A percentile compares a stretch with the other conserved stretches of the same genome.
phyloP scores from a whole-genome alignment of 1,140 invertebrate species.

The Laupala kohalensis region DNA sequence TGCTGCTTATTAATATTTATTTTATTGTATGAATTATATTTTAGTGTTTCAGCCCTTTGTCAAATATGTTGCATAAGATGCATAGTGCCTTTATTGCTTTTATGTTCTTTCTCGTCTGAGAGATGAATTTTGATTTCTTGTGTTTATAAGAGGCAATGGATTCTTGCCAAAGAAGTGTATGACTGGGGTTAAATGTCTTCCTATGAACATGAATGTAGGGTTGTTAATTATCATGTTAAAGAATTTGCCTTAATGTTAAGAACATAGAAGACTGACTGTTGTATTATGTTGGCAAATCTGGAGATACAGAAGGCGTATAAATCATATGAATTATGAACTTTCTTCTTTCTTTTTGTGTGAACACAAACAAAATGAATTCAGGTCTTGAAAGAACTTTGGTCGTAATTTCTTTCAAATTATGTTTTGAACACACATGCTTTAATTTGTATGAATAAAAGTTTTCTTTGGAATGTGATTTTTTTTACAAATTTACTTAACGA shows the following conservation, averaged over 20 bases:
- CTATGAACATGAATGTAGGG: background rate
- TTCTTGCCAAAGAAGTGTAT: background rate
- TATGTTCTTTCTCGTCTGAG: background rate
- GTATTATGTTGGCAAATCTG: background rate
- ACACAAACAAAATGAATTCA: no score
- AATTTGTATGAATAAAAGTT: no score
- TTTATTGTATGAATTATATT: background rate
- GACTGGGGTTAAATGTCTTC: background rate
- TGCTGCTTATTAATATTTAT: background rate
- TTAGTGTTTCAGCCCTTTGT: background rate
- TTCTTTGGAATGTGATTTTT: no score
- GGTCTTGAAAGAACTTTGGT: no score
- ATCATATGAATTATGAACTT: no score
- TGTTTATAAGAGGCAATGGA: background rate
- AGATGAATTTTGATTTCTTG: background rate
- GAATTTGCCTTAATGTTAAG: background rate
- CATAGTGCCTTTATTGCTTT: background rate
- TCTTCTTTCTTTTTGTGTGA: no score
- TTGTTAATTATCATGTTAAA: background rate
- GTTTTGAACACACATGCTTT: no score
- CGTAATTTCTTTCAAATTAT: no score
- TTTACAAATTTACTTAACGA: no score
- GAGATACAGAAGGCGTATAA: no score
- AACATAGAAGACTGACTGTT: background rate
- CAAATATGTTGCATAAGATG: background rate